Percentiles rank a stretch among this genome's conserved stretches.
These are phyloP conservation scores for Erythrocercus mccallii DNA, from an alignment of 2,113 vertebrate genomes.

Conservation along the genomic window DNA sequence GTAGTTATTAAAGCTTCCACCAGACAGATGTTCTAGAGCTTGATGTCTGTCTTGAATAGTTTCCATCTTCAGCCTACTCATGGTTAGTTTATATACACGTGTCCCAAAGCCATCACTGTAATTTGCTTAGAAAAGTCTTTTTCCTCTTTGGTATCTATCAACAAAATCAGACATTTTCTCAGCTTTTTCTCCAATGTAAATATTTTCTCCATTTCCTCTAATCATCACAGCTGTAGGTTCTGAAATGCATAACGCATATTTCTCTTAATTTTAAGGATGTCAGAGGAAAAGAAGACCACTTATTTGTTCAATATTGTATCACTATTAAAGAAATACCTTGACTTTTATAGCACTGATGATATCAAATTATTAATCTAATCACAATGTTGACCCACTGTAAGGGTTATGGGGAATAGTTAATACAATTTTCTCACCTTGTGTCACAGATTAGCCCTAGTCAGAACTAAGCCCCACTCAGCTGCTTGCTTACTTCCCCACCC, in stretches of 20 bases:
- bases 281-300: background rate
- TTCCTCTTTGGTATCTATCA: background rate
- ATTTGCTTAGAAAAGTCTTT: background rate
- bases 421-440: background rate
- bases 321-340: background rate
- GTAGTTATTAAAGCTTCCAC: background rate
- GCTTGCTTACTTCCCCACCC: background rate
- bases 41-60: background rate
- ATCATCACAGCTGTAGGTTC: background rate
- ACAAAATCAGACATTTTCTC: background rate
- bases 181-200: background rate
- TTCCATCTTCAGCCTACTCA: background rate
- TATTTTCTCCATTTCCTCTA: background rate
- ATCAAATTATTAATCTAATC: background rate
- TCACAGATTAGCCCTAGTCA: background rate
- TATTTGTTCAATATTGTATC: background rate
- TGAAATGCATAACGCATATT: background rate
- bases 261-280: background rate
- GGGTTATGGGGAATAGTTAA: background rate
- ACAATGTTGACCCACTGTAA: background rate
- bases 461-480: background rate
- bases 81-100: fast-evolving
- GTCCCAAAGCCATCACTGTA: background rate
- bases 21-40: background rate
- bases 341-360: background rate